phyloP scores from a whole-genome alignment of 2,113 vertebrate species.

The Raja brachyura region DNA sequence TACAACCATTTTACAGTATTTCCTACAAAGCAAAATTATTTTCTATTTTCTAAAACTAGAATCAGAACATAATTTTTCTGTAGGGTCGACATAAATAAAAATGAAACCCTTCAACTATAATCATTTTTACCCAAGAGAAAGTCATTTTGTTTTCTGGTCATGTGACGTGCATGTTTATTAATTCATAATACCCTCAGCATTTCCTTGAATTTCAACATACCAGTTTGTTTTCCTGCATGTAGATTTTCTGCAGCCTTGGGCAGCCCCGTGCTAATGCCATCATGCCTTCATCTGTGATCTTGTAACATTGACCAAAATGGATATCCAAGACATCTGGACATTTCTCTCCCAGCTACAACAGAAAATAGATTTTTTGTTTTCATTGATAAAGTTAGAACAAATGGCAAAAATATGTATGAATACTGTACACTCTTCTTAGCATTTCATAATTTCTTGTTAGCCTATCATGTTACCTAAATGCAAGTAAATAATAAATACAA shows the following conservation, averaged over 20 bases:
- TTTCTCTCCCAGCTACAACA: conserved; percentile 76
- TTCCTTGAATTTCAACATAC: conserved; percentile 58
- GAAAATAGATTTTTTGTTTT: neutral
- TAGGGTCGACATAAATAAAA: neutral
- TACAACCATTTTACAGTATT: neutral
- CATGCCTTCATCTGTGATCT: conserved; percentile 91
- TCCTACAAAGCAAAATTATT: neutral
- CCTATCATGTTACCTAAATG: no score
- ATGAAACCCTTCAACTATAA: neutral
- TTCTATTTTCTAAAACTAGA: neutral
- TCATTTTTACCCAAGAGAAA: neutral
- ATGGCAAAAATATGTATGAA: neutral
- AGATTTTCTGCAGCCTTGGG: conserved; percentile 87
- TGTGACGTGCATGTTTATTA: no score
- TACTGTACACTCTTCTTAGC: neutral
- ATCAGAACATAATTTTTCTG: neutral
- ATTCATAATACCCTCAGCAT: neutral
- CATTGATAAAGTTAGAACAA: neutral
- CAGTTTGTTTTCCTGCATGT: conserved; percentile 98
- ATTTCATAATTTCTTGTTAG: neutral
- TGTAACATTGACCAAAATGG: conserved; percentile 95
- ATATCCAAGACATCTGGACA: conserved; percentile 89
- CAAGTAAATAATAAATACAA: neutral
- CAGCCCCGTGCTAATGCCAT: conserved; percentile 86
- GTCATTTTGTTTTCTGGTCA: neutral